These are phyloP conservation scores for Apodemia mormo DNA, from an alignment of 2,888 invertebrate species.

Conservation along the genomic window DNA sequence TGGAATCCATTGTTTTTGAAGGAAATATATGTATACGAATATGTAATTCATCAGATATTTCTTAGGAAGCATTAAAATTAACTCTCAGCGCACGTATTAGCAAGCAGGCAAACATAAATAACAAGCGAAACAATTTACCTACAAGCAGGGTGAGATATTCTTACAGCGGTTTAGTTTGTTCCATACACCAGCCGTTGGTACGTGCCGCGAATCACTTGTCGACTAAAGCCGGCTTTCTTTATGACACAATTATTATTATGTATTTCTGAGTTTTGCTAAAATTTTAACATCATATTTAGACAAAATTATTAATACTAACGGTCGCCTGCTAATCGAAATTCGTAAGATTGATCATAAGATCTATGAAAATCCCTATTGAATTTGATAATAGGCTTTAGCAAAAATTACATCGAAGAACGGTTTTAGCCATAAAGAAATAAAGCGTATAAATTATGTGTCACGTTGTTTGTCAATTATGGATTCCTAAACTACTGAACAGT, in stretches of 20 bases:
- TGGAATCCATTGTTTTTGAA: neutral
- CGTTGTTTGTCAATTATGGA: too few relatives aligned
- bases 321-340: too few relatives aligned
- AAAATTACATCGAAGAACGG: too few relatives aligned
- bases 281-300: neutral
- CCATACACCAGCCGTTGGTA: slow-evolving; percentile 65
- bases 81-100: slow-evolving; percentile 69
- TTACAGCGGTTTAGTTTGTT: slow-evolving; percentile 79
- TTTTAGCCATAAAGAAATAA: too few relatives aligned
- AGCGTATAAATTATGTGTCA: too few relatives aligned
- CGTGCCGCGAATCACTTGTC: slow-evolving; percentile 62
- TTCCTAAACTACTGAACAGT: too few relatives aligned
- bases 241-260: slow-evolving; percentile 58
- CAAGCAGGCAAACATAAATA: slow-evolving; percentile 77
- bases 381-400: too few relatives aligned
- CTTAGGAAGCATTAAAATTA: slow-evolving; percentile 39
- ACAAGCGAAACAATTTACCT: slow-evolving; percentile 77
- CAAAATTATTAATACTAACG: too few relatives aligned
- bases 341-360: too few relatives aligned
- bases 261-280: neutral
- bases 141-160: slow-evolving; percentile 71
- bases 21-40: neutral
- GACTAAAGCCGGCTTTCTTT: slow-evolving; percentile 44
- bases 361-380: too few relatives aligned
- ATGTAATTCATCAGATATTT: neutral